phyloP scores from a whole-genome alignment of 2,888 invertebrate genomes.

The Campaea margaritaria region DNA sequence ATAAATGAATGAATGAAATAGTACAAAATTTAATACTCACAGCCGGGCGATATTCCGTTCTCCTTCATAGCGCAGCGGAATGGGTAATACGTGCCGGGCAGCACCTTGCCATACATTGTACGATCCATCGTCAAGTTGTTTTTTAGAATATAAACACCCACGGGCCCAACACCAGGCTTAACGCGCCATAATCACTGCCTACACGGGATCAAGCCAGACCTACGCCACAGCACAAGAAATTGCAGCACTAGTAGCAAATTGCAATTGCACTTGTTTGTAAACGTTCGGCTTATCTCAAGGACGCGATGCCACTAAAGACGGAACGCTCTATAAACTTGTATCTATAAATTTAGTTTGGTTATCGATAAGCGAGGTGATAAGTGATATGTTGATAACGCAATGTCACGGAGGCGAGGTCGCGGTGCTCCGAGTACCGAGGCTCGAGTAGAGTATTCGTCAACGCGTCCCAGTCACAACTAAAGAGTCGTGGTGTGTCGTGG shows the following conservation, averaged over 20 bases:
- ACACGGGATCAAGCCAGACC: conserved; percentile 63
- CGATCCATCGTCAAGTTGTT: conserved; percentile 88
- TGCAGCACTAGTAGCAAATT: conserved; percentile 57
- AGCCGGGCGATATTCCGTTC: conserved; percentile 94
- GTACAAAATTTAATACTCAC: conserved; percentile 88
- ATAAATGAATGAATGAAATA: conserved; percentile 38
- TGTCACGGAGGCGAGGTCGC: conserved; percentile 74
- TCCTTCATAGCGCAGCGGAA: conserved; percentile 93
- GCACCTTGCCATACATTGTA: conserved; percentile 95
- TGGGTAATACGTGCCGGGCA: conserved; percentile 93
- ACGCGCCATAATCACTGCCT: conserved; percentile 81
- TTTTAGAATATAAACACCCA: conserved; percentile 77
- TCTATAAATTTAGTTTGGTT: conserved; percentile 59
- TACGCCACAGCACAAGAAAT: conserved; percentile 47
- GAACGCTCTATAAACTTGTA: conserved; percentile 49
- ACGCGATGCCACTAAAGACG: conserved; percentile 49
- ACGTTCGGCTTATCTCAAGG: conserved; percentile 54
- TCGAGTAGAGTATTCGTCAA: conserved; percentile 72
- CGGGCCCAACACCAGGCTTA: conserved; percentile 68
- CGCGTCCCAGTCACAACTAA: conserved; percentile 81
- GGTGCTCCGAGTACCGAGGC: conserved; percentile 54
- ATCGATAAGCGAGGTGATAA: conserved; percentile 66
- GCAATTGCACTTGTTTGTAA: conserved; percentile 46
- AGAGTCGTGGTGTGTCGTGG: conserved; percentile 54
- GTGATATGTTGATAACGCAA: conserved; percentile 68